Conservation (phyloP, 2,797 vertebrate genomes). For the Phalanger gymnotis region DNA sequence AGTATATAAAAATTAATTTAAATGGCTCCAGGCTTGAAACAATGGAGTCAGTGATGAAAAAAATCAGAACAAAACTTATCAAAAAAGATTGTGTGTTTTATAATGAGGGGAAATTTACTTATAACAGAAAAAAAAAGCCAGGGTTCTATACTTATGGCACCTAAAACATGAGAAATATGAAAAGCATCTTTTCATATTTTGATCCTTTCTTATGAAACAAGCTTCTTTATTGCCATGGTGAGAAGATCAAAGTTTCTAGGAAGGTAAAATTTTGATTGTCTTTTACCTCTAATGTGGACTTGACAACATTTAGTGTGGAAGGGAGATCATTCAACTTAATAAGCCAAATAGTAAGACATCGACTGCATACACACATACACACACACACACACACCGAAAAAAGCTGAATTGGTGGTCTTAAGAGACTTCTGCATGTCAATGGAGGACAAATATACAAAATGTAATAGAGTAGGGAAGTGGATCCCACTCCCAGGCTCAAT, state of each 20-base stretch:
- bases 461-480: not conserved
- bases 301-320: not conserved
- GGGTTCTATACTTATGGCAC: slow-evolving; percentile 41
- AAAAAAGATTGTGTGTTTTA: slow-evolving; percentile 54
- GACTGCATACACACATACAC: not conserved
- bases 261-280: slow-evolving; percentile 13
- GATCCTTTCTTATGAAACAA: slow-evolving; percentile 45
- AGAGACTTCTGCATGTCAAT: not conserved
- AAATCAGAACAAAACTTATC: slow-evolving; percentile 51
- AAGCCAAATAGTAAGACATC: not conserved
- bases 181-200: slow-evolving; percentile 18
- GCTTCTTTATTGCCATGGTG: not conserved
- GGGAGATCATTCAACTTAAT: not conserved
- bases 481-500: not conserved
- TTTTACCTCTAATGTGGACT: slow-evolving; percentile 23
- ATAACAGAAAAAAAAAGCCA: slow-evolving; percentile 43
- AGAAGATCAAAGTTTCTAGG: slow-evolving; percentile 34
- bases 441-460: not conserved
- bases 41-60: slow-evolving; percentile 61
- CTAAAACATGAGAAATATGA: slow-evolving; percentile 45
- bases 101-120: slow-evolving; percentile 43
- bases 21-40: slow-evolving; percentile 76
- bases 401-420: not conserved
- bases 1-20: slow-evolving; percentile 82
- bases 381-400: not conserved